Evolutionary conservation across 2,113 vertebrate species (phyloP).

Genomic region (Ursus arctos): DNA sequence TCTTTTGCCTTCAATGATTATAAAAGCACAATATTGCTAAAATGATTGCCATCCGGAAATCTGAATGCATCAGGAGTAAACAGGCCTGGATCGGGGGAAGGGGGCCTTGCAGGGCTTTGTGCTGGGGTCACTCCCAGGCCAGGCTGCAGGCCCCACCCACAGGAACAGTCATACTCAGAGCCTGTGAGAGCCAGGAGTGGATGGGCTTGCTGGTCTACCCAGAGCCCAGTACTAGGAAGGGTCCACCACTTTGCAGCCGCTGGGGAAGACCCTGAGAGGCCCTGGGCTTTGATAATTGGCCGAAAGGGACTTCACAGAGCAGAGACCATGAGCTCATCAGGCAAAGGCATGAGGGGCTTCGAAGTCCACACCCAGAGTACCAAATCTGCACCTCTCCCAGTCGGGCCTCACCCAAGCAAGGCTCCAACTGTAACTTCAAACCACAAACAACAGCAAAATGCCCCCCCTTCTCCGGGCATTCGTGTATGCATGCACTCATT

Average conservation of each 20-base stretch:
- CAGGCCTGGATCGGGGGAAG: neutral
- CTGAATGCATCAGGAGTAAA: neutral
- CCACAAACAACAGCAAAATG: neutral
- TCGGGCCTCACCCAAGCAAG: neutral
- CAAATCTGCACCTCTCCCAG: neutral
- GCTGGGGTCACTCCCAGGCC: neutral
- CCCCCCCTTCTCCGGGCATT: neutral
- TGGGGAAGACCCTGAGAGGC: neutral
- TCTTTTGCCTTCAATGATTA: neutral
- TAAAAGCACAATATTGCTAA: neutral
- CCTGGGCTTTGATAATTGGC: neutral
- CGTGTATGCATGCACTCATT: neutral
- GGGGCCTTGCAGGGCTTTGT: neutral
- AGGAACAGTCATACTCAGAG: neutral
- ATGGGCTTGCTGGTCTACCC: neutral
- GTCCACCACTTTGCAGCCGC: fast-evolving
- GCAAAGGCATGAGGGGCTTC: neutral
- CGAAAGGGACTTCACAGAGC: neutral
- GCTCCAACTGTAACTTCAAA: neutral
- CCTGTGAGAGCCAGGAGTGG: neutral
- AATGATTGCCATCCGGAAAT: neutral
- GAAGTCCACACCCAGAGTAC: neutral
- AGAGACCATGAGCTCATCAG: neutral
- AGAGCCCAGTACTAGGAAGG: neutral
- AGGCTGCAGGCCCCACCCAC: neutral